Base-by-base conservation (phyloP, 2,113 vertebrate genomes). In the Datnioides undecimradiatus region DNA sequence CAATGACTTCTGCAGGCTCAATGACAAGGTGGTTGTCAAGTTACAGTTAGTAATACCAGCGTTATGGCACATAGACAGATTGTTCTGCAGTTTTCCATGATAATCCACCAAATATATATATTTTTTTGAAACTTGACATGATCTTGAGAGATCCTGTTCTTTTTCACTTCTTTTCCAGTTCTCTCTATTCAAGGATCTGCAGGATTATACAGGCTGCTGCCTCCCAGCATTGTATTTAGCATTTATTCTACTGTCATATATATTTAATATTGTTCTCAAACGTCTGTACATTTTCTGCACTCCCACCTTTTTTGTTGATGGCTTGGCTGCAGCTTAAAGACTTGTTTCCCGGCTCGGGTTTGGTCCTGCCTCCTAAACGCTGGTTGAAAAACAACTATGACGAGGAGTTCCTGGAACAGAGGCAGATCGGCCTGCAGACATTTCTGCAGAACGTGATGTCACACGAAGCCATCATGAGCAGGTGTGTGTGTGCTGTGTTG, bases 401-500 rank as follows among this genome's bases (percentile, higher is more conserved):
- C 0, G 34, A 66, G 11, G 76, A 70, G 36, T 82, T 89, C 70
- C 58, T 85, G 2, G 60, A 80, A 43, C 19, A 71, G 69, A 68
- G 85, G 73, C 96, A 96, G 82, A 33, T 95, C 75, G 96, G 96
- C 57, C 93, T 98, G 34, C 96, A 98, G 80, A 95, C 93, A 0
- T 98, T 98, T 80, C 94, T 97, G 46, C 97, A 97, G 87, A 97
- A 97, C 83, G 85, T 98, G 41, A 94, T 95, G 64, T 95, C 95
- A 80, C 96, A 97, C 88, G 96, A 97, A 92, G 96, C 98, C 84
- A 95, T 97, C 82, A 92, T 96, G 51, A 96, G 95, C 88, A 96
- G 97, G 97, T 95, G 23, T 38, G 51, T 69, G 41, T 68, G n/a
- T 11, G 1, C 16, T 16, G 23, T 6, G 0, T 8, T n/a, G 2